These are phyloP conservation scores for Leptobrachium leishanense DNA, from an alignment of 2,113 vertebrate genomes.

Conservation along the genomic window DNA sequence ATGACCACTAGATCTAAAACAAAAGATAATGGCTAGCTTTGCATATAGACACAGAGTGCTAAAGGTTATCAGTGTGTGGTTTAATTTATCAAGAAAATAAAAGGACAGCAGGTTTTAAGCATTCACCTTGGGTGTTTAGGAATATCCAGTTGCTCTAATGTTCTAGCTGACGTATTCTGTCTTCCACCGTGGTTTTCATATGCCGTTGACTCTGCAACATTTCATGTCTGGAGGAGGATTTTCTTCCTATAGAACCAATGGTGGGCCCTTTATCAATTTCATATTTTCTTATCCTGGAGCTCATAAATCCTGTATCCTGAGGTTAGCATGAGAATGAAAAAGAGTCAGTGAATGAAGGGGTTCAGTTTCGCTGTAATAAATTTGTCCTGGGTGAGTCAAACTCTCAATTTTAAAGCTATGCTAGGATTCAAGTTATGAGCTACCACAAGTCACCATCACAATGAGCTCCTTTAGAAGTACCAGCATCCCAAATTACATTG, in stretches of 20 bases:
- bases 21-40: too few relatives aligned
- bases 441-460: too few relatives aligned
- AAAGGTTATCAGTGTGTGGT: too few relatives aligned
- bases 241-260: slow-evolving; percentile 17
- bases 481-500: too few relatives aligned
- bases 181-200: slow-evolving; percentile 21
- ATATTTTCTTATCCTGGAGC: slow-evolving; percentile 27
- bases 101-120: background rate
- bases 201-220: slow-evolving; percentile 2
- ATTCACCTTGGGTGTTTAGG: slow-evolving; percentile 8
- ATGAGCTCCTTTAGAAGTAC: too few relatives aligned
- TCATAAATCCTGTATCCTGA: slow-evolving; percentile 14
- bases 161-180: slow-evolving; percentile 30
- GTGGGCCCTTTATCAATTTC: background rate
- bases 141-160: background rate
- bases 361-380: too few relatives aligned
- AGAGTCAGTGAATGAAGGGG: background rate
- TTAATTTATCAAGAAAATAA: too few relatives aligned
- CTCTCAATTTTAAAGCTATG: too few relatives aligned
- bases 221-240: background rate
- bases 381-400: too few relatives aligned
- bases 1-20: too few relatives aligned
- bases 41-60: too few relatives aligned
- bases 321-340: background rate
- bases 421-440: too few relatives aligned